Evolutionary conservation across 2,888 invertebrate genomes (phyloP).

Genomic region (Scaptomyza cyrtandrae): DNA sequence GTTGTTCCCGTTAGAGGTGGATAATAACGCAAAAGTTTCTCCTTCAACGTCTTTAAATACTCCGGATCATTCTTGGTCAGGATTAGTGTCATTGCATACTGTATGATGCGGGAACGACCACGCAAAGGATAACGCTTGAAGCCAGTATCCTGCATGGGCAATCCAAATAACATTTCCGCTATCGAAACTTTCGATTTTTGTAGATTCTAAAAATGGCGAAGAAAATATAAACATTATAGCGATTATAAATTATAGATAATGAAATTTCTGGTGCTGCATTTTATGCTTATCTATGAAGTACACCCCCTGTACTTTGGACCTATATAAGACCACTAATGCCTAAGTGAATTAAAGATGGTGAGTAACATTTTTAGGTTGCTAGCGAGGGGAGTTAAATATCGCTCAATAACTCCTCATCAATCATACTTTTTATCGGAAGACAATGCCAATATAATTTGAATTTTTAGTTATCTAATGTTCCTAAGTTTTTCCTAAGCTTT

Average conservation of each 20-base stretch:
- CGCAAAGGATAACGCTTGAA: slow-evolving; percentile 94
- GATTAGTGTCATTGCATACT: slow-evolving; percentile 95
- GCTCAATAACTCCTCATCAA: not conserved
- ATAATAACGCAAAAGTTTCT: slow-evolving; percentile 89
- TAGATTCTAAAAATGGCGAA: slow-evolving; percentile 86
- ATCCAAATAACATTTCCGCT: slow-evolving; percentile 96
- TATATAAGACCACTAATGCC: not conserved
- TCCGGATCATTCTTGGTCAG: slow-evolving; percentile 91
- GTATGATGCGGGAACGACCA: slow-evolving; percentile 92
- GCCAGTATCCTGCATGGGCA: slow-evolving; percentile 95
- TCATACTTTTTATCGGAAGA: not conserved
- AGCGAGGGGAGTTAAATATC: not conserved
- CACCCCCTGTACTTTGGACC: slow-evolving; percentile 2
- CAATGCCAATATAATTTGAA: no score
- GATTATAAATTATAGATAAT: slow-evolving; percentile 5
- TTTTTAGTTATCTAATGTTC: no score
- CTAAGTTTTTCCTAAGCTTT: no score
- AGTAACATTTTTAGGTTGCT: slow-evolving; percentile 11
- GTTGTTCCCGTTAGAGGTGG: slow-evolving; percentile 86
- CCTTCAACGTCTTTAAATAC: slow-evolving; percentile 91
- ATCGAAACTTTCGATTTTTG: slow-evolving; percentile 93
- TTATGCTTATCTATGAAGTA: slow-evolving; percentile 29
- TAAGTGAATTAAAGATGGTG: slow-evolving; percentile 11
- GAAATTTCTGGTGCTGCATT: not conserved
- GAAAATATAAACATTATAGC: slow-evolving; percentile 17